These are phyloP conservation scores for Cisticola juncidis DNA, from an alignment of 2,113 vertebrate genomes.

Conservation along the genomic window DNA sequence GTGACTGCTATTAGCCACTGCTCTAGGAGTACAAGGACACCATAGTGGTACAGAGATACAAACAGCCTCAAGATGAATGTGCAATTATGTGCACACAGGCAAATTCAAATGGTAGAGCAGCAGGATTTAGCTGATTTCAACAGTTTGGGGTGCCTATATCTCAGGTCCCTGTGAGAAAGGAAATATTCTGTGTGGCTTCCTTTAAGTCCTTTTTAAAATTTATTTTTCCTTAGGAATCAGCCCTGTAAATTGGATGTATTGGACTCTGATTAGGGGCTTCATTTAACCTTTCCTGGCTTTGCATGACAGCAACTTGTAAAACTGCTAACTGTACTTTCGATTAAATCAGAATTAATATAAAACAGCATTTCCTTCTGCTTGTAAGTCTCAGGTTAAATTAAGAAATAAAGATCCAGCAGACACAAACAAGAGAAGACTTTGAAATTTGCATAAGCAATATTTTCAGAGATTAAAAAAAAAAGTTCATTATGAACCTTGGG, in stretches of 20 bases:
- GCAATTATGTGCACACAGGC: neutral
- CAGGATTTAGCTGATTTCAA: neutral
- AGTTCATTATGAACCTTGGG: conserved; percentile 31
- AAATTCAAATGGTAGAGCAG: neutral
- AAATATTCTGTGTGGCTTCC: neutral
- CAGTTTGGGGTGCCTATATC: neutral
- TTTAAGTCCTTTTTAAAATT: neutral
- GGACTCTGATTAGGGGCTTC: neutral
- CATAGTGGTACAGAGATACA: neutral
- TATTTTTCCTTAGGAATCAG: neutral
- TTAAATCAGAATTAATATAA: conserved; percentile 3
- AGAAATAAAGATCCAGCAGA: neutral
- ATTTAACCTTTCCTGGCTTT: neutral
- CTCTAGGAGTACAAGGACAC: neutral
- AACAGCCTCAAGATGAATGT: neutral
- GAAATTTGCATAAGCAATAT: conserved; percentile 31
- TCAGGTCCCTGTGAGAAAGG: neutral
- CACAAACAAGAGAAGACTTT: neutral
- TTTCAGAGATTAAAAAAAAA: conserved; percentile 25
- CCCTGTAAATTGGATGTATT: neutral
- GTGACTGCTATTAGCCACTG: neutral
- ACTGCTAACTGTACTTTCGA: neutral
- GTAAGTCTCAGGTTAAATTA: conserved; percentile 4
- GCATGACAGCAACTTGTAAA: neutral
- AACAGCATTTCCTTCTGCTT: neutral